phyloP scores from a whole-genome alignment of 2,797 vertebrate species.

The Mareca strepera region DNA sequence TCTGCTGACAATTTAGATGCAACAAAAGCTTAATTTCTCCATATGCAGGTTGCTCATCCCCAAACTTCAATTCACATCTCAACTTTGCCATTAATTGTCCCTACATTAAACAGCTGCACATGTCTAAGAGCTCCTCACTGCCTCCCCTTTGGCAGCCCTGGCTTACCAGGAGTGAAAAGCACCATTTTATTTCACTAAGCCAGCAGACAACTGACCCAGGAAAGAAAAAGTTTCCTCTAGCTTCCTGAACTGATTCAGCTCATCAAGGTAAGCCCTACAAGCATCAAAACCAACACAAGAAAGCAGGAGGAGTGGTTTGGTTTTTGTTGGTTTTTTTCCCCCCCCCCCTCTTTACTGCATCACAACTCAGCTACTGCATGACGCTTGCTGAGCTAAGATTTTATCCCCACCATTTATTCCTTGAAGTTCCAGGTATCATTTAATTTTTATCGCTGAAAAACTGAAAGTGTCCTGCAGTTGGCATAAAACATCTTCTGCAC shows the following conservation, averaged over 20 bases:
- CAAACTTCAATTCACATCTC: background rate
- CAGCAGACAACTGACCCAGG: background rate
- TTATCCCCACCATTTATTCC: background rate
- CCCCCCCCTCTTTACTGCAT: background rate
- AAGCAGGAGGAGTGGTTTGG: background rate
- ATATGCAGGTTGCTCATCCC: background rate
- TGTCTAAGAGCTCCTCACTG: background rate
- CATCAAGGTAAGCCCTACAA: background rate
- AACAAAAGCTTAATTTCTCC: background rate
- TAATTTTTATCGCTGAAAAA: slow-evolving; percentile 10
- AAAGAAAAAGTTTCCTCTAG: background rate
- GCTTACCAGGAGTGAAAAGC: background rate
- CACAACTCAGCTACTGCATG: background rate
- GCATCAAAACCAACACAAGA: background rate
- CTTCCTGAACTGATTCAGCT: background rate
- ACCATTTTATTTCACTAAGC: background rate
- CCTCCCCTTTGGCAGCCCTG: background rate
- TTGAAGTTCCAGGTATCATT: background rate
- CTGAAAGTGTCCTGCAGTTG: background rate
- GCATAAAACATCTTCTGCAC: background rate
- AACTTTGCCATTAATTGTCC: background rate
- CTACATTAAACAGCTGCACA: background rate
- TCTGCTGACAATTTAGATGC: background rate
- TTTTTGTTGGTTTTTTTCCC: background rate
- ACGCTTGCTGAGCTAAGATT: slow-evolving; percentile 21